A percentile compares a stretch with the other conserved stretches of the same genome.
These are phyloP conservation scores for Trichechus manatus DNA, from an alignment of 2,113 vertebrate species.

Conservation along the genomic window DNA sequence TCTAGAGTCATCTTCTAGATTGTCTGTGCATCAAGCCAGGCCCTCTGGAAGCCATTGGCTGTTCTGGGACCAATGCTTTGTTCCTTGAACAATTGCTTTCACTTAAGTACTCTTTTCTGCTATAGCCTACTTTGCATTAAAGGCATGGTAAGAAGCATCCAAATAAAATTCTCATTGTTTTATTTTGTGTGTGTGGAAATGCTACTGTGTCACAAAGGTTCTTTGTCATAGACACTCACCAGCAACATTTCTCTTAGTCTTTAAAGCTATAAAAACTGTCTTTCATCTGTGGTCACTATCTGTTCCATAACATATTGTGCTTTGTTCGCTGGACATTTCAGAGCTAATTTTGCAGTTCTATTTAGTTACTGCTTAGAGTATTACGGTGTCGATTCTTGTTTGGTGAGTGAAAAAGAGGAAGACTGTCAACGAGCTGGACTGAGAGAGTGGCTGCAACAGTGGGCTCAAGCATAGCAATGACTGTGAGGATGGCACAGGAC, in stretches of 20 bases:
- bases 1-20: background rate
- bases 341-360: background rate
- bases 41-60: background rate
- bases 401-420: background rate
- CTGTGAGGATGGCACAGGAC: no score
- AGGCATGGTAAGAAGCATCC: background rate
- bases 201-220: background rate
- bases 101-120: background rate
- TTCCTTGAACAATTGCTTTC: no score
- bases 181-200: background rate
- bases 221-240: background rate
- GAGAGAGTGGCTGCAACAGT: no score
- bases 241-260: background rate
- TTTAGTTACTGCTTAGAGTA: background rate
- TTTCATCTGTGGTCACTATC: background rate
- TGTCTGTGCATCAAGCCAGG: background rate
- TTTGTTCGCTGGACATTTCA: background rate
- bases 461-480: no score
- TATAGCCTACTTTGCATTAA: background rate
- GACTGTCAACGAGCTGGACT: no score
- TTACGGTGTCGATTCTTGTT: background rate
- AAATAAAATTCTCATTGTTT: background rate
- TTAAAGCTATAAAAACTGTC: background rate
- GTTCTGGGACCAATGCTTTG: background rate
- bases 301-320: background rate